phyloP scores from a whole-genome alignment of 1,140 invertebrate species.

The Heliconius congener region DNA sequence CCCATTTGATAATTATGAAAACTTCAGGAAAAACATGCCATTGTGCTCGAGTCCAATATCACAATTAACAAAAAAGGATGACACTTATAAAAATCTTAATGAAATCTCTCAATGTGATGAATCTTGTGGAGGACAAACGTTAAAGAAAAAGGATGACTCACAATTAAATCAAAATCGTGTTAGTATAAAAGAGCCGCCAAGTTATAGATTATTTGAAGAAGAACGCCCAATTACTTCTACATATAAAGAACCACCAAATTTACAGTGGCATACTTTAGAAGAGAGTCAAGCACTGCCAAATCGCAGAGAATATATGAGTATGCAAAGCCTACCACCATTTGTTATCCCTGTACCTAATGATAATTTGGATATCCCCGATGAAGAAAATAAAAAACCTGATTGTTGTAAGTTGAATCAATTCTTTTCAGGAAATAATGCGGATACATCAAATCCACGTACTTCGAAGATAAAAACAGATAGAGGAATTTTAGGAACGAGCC shows the following conservation, averaged over 20 bases:
- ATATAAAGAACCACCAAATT: slow-evolving; percentile 21
- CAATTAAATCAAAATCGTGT: not conserved
- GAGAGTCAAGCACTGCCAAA: slow-evolving; percentile 16
- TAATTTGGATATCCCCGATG: not conserved
- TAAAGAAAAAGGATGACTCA: not conserved
- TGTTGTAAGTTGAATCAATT: not conserved
- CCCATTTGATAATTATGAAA: slow-evolving; percentile 39
- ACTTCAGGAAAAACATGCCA: slow-evolving; percentile 43
- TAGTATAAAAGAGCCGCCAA: slow-evolving; percentile 21
- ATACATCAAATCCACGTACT: slow-evolving; percentile 7
- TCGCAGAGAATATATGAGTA: slow-evolving; percentile 2
- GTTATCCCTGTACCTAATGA: not conserved
- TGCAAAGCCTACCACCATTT: slow-evolving; percentile 16
- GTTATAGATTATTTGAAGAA: slow-evolving; percentile 27
- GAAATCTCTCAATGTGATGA: slow-evolving; percentile 13
- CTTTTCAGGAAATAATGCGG: not conserved
- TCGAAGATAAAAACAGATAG: not conserved
- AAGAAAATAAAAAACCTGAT: not conserved
- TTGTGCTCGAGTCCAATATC: slow-evolving; percentile 41
- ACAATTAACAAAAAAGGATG: not conserved
- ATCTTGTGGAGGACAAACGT: not conserved
- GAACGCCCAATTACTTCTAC: slow-evolving; percentile 24
- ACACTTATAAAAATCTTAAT: not conserved
- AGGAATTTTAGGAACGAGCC: slow-evolving; percentile 30
- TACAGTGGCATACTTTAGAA: slow-evolving; percentile 33